phyloP scores from a whole-genome alignment of 2,113 vertebrate species.

The Dermatemys mawii region DNA sequence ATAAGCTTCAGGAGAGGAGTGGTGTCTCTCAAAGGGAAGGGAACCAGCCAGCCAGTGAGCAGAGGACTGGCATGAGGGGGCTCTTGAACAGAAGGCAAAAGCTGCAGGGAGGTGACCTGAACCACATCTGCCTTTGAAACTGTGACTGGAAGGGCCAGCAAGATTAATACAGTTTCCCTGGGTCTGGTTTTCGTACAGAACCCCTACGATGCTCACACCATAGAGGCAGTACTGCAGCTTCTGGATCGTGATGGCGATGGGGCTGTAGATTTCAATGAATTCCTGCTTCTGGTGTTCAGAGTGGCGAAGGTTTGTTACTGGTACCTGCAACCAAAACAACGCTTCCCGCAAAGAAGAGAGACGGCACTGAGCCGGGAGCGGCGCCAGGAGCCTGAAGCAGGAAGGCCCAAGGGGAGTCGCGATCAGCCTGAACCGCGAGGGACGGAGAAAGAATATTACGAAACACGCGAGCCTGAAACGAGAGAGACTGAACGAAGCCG shows the following conservation, averaged over 20 bases:
- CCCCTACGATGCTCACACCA: slow-evolving; percentile 66
- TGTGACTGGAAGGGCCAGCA: neutral
- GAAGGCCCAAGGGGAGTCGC: neutral
- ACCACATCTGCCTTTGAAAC: neutral
- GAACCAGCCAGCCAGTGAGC: neutral
- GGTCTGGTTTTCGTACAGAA: slow-evolving; percentile 54
- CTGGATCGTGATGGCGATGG: slow-evolving; percentile 73
- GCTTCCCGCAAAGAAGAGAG: slow-evolving; percentile 32
- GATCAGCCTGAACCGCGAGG: neutral
- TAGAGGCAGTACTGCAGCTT: slow-evolving; percentile 73
- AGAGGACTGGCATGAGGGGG: neutral
- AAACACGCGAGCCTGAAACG: neutral
- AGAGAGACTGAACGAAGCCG: neutral
- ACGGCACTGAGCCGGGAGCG: neutral
- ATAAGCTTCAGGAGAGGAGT: neutral
- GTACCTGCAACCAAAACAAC: neutral
- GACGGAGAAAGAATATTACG: neutral
- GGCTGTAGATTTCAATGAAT: slow-evolving; percentile 74
- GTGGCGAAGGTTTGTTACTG: slow-evolving; percentile 75
- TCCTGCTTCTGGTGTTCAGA: slow-evolving; percentile 72
- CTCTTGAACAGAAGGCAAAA: neutral
- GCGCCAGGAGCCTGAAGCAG: neutral
- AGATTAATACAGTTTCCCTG: neutral
- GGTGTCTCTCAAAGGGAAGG: neutral
- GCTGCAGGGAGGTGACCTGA: accelerated